phyloP scores from a whole-genome alignment of 2,797 vertebrate genomes.

The Poecilia wingei region DNA sequence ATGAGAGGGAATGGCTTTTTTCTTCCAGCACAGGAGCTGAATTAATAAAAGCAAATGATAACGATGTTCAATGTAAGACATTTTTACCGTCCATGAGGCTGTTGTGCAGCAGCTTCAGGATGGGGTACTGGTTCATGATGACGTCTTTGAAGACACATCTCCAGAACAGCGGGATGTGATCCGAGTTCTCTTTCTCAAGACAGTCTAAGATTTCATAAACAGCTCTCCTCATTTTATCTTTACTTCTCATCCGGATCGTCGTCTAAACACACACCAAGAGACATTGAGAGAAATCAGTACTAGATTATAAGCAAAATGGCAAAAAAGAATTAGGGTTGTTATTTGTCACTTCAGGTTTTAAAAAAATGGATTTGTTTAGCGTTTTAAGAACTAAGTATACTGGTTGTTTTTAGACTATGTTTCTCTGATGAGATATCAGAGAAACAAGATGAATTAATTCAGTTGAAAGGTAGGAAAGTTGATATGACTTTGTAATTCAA shows the following conservation, averaged over 20 bases:
- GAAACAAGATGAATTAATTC: background rate
- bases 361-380: background rate
- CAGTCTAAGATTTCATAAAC: constrained; percentile 71
- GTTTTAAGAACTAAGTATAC: background rate
- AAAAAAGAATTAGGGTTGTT: no score
- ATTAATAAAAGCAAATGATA: background rate
- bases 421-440: background rate
- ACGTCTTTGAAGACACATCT: constrained; percentile 64
- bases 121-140: constrained; percentile 63
- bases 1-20: background rate
- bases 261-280: constrained; percentile 53
- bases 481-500: background rate
- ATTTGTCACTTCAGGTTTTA: background rate
- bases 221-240: constrained; percentile 25
- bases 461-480: background rate
- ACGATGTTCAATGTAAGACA: background rate
- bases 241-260: constrained; percentile 60
- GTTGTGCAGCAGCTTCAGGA: constrained; percentile 49
- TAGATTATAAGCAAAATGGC: background rate
- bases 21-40: background rate
- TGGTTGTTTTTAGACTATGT: background rate
- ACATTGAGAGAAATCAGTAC: background rate
- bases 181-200: constrained; percentile 51
- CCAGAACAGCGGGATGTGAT: constrained; percentile 67
- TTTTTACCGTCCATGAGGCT: constrained; percentile 69